These are phyloP conservation scores for Botia almorhae DNA, from an alignment of 2,797 vertebrate genomes.

Conservation along the genomic window DNA sequence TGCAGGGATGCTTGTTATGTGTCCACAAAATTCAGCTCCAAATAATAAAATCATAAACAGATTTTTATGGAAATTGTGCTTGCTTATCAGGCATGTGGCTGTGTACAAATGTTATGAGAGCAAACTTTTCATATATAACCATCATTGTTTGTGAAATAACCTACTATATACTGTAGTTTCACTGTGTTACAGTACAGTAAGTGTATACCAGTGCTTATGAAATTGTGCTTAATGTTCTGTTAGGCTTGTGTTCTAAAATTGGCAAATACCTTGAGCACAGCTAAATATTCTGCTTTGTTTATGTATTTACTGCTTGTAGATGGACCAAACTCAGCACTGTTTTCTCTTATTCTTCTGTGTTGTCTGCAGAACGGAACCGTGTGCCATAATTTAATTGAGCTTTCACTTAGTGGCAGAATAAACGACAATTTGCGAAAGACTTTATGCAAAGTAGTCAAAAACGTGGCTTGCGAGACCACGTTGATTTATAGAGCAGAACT, in stretches of 20 bases:
- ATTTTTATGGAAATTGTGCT: neutral
- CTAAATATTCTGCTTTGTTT: neutral
- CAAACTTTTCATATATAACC: neutral
- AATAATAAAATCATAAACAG: neutral
- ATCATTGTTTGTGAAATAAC: neutral
- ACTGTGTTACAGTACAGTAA: neutral
- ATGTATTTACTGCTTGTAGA: neutral
- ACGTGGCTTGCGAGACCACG: neutral
- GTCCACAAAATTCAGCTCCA: neutral
- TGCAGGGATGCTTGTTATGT: neutral
- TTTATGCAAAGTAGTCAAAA: neutral
- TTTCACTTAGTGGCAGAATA: conserved; percentile 8
- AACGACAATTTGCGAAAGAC: neutral
- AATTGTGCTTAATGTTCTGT: neutral
- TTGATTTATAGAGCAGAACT: neutral
- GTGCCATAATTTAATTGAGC: conserved; percentile 8
- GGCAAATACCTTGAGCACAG: neutral
- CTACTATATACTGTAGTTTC: neutral
- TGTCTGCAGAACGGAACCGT: neutral
- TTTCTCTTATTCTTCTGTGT: neutral
- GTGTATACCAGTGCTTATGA: neutral
- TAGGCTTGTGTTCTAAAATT: neutral
- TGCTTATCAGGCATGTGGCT: neutral
- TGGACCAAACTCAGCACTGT: neutral
- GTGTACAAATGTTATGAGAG: neutral